Evolutionary conservation across 2,113 vertebrate species (phyloP), one percentile per base, ranked within the genome.

Genomic region (Phoenicopterus ruber): DNA sequence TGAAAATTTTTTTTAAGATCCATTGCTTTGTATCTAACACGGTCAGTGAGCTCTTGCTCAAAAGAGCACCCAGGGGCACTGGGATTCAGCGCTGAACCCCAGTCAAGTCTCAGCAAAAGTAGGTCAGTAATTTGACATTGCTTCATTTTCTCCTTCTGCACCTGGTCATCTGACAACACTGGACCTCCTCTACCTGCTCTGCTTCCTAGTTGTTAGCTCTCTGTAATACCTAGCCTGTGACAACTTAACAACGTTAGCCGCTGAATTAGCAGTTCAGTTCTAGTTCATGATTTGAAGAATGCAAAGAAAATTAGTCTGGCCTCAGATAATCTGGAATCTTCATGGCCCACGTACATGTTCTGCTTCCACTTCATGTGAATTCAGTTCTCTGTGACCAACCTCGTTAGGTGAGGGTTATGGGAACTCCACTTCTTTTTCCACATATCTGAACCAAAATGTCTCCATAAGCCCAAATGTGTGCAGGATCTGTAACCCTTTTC

Each of bases 1-100:
- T 32, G 15, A 69, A 29, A 20, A 15, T 3, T 18, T 2, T 26
- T 73, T 36, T 38, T 19, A 49, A 54, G 9, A 4, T 57, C 15
- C 18, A 2, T 38, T 3, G 4, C 16, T 40, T 2, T 7, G 0
- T 38, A 12, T 22, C 11, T 34, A 16, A 36, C 34, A 8, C 0
- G 0, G 7, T 5, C 2, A 3, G 24, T 62, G 22, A 84, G 15
- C 7, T 62, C 19, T 74, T 84, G 21, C 11, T 78, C 34, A 25
- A 22, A 70, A 38, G 4, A 31, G 8, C 9, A 13, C 29, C 2
- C 8, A 22, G 11, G 13, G 17, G 10, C n/a, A 21, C n/a, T 46
- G 31, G 31, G 32, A 59, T 79, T 38, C 28, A 69, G 17, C 50
- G 7, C 17, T 58, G 49, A 71, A 71, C 4, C 19, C 13, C 78